Conservation (phyloP, 2,113 vertebrate species). For the Oncorhynchus clarkii region DNA sequence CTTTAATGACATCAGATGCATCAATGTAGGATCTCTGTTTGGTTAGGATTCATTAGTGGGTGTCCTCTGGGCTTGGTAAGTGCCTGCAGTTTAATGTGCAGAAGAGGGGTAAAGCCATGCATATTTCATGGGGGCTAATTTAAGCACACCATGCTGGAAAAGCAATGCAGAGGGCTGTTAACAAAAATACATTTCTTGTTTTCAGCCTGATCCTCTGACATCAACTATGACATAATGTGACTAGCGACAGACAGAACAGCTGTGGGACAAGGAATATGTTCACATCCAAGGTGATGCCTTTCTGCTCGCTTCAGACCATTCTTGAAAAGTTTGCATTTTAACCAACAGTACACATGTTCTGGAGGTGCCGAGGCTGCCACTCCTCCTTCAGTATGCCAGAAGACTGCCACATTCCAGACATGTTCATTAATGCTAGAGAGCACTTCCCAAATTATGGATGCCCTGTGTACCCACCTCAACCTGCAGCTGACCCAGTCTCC, state of each 20-base stretch:
- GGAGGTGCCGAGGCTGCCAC: too few relatives aligned
- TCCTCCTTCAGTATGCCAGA: too few relatives aligned
- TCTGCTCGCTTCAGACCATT: too few relatives aligned
- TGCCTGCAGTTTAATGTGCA: conserved; percentile 66
- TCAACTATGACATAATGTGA: background rate
- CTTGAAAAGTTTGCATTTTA: too few relatives aligned
- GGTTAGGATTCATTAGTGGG: conserved; percentile 57
- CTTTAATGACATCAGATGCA: conserved; percentile 67
- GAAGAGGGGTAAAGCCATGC: conserved; percentile 41
- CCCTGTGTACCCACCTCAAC: conserved; percentile 78
- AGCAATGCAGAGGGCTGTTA: conserved; percentile 31
- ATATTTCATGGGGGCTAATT: conserved; percentile 71
- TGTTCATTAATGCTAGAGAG: too few relatives aligned
- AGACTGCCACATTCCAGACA: too few relatives aligned
- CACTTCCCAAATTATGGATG: too few relatives aligned
- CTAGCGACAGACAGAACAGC: too few relatives aligned
- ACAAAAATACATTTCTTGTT: conserved; percentile 37
- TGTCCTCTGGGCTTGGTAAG: conserved; percentile 70
- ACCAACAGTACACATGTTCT: too few relatives aligned
- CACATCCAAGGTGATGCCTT: too few relatives aligned
- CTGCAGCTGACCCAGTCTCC: conserved; percentile 89
- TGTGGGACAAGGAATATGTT: too few relatives aligned
- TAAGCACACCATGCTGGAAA: conserved; percentile 43
- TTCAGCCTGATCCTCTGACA: conserved; percentile 23
- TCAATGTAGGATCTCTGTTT: conserved; percentile 50